Evolutionary conservation across 2,113 vertebrate genomes (phyloP), one percentile per base, ranked within the genome.

Genomic region (Malurus melanocephalus): DNA sequence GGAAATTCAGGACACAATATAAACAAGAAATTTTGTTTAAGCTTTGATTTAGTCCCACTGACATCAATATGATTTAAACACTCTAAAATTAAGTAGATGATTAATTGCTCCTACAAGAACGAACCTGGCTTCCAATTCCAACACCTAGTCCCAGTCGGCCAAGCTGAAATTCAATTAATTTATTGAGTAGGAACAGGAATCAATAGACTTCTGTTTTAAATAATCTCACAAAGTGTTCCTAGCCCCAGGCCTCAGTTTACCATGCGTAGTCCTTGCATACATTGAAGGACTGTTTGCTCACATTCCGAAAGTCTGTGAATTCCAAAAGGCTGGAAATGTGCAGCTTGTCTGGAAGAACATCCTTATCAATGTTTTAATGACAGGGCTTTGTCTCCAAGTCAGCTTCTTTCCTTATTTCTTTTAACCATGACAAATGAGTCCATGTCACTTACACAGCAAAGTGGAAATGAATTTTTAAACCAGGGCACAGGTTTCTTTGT

Each of bases 381-480:
- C 81, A 84, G 30, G 15, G 20, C 27, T 24, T 61, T 85, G 17
- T 80, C 35, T 89, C 42, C 46, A 53, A 89, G 65, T 57, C 78
- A 93, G n/a, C 23, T 81, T 68, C 45, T 67, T 80, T 87, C 38
- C 48, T 90, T 33, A 60, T 74, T 80, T 82, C 59, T 64, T 88
- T 79, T n/a, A 78, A 71, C 62, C 22, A 40, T 68, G 64, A 82
- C 82, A 85, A 93, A 92, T 51, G 33, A 80, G 38, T 26, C 24
- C 22, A 13, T 46, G 72, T 85, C 57, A 43, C 67, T 79, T 80
- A 65, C 26, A 66, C 5, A 38, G 57, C 19, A 74, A 77, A 91
- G 43, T 62, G 18, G 85, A 92, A 95, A 92, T 38, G n/a, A 80
- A 46, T 60, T 42, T 85, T 91, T 92, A 93, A 88, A 77, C 13